phyloP scores from a whole-genome alignment of 53 echinoderm and acorn worm species.

The Echinometra lucunter region DNA sequence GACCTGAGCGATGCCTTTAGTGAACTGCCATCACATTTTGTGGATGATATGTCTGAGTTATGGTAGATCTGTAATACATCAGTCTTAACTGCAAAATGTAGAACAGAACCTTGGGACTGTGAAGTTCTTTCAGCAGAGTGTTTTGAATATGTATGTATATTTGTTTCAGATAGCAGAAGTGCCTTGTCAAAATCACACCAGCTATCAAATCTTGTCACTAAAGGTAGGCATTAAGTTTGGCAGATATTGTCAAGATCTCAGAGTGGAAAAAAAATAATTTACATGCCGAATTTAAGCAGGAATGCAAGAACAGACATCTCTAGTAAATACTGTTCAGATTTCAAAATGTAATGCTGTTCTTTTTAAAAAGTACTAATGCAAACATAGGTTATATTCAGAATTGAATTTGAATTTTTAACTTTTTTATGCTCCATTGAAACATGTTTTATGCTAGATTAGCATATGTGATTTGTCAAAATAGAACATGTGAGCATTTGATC shows the following conservation, averaged over 20 bases:
- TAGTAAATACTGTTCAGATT: background rate
- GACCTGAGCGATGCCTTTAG: constrained; percentile 77
- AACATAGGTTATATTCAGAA: background rate
- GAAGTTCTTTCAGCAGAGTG: constrained; percentile 47
- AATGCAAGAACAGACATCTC: background rate
- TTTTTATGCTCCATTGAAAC: background rate
- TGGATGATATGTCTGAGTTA: constrained; percentile 49
- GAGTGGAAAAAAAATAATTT: background rate
- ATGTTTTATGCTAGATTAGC: no score
- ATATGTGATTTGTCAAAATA: background rate
- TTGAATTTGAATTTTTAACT: background rate
- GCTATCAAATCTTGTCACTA: constrained; percentile 69
- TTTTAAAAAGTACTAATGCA: constrained; percentile 14
- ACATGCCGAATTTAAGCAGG: background rate
- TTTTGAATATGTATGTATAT: constrained; percentile 38
- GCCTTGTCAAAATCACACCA: constrained; percentile 50
- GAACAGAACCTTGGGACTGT: constrained; percentile 30
- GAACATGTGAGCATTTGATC: background rate
- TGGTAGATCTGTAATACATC: constrained; percentile 51
- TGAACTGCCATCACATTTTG: constrained; percentile 78
- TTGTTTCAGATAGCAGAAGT: constrained; percentile 58
- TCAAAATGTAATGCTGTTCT: background rate
- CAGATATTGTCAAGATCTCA: background rate
- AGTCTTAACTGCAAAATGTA: background rate
- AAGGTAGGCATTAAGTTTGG: background rate